These are phyloP conservation scores for Macaca mulatta DNA, from an alignment of 2,113 vertebrate species.

Conservation along the genomic window DNA sequence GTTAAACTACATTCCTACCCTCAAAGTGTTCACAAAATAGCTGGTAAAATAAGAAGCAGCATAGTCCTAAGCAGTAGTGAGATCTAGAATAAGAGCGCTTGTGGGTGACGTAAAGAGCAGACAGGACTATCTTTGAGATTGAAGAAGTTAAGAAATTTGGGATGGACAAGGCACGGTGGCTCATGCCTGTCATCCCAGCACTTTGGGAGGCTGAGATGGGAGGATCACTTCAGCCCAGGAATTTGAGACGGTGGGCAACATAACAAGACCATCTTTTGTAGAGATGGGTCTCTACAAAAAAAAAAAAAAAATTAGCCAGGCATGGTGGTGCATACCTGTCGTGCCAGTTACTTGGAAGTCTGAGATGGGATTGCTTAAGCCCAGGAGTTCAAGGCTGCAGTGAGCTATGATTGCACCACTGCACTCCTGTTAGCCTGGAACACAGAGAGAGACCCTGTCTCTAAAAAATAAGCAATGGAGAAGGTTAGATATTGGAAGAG, in stretches of 20 bases:
- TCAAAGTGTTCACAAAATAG: background rate
- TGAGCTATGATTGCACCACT: background rate
- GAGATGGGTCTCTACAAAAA: background rate
- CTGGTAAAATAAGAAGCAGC: background rate
- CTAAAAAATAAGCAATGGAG: background rate
- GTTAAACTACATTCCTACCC: background rate
- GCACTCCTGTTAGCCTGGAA: background rate
- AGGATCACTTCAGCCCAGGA: background rate
- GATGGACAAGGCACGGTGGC: background rate
- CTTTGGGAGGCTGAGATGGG: background rate
- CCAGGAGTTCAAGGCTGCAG: background rate
- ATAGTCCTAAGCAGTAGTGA: background rate
- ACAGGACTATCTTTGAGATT: background rate
- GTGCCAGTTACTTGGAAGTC: background rate
- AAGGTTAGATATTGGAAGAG: background rate
- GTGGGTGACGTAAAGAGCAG: background rate
- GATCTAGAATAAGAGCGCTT: background rate
- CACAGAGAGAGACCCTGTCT: background rate
- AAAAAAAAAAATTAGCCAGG: background rate
- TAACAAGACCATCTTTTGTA: no score
- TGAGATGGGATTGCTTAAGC: background rate
- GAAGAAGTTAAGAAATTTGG: background rate
- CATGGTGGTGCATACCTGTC: background rate
- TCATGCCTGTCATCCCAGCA: background rate
- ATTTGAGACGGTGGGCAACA: background rate